phyloP scores from a whole-genome alignment of 2,797 vertebrate genomes.

The Oreochromis mossambicus region DNA sequence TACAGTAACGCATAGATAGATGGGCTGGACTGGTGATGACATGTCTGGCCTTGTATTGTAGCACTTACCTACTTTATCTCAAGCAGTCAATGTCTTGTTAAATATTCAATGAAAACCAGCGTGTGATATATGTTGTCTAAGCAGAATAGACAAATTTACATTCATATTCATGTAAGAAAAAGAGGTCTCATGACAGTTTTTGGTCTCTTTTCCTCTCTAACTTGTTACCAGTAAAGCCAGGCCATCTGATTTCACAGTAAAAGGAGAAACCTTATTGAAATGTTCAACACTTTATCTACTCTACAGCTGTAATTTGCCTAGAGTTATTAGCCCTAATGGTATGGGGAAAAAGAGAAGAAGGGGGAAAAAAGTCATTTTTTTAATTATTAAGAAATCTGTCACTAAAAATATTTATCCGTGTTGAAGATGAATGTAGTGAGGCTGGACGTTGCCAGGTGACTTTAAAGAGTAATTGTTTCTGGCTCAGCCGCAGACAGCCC shows the following conservation, averaged over 20 bases:
- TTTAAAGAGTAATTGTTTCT: neutral
- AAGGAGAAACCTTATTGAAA: neutral
- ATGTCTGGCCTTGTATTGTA: neutral
- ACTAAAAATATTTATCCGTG: neutral
- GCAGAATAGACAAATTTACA: neutral
- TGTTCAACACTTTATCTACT: neutral
- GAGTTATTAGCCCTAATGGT: neutral
- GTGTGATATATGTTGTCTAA: neutral
- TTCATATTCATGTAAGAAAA: neutral
- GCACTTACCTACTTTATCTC: neutral
- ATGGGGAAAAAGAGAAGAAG: neutral
- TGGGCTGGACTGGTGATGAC: neutral
- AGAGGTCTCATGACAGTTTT: accelerated
- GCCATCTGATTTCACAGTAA: neutral
- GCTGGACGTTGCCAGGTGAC: neutral
- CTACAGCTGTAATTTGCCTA: accelerated
- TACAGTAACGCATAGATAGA: accelerated
- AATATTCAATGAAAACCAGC: neutral
- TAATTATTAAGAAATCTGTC: neutral
- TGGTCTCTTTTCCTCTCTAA: neutral
- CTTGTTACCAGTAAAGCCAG: neutral
- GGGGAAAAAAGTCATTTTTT: accelerated
- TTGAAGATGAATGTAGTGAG: neutral
- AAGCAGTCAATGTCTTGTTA: neutral
- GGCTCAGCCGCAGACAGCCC: neutral